A percentile compares a stretch with the other conserved stretches of the same genome.
Conservation (phyloP, 2,797 vertebrate species). For the Huso huso region DNA sequence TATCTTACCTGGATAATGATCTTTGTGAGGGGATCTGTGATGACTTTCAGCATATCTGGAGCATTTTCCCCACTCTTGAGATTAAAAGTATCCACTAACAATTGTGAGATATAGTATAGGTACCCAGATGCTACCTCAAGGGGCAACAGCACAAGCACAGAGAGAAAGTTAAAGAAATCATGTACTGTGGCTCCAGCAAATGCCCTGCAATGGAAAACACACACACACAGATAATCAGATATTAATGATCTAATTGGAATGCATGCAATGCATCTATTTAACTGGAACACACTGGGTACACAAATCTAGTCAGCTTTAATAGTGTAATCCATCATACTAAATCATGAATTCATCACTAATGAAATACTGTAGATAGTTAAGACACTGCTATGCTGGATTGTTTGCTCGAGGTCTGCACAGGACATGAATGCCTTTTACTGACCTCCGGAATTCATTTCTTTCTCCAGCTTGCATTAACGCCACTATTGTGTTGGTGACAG, state of each 20-base stretch:
- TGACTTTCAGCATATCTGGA: constrained; percentile 86
- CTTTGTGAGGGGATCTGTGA: constrained; percentile 87
- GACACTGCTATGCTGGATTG: too few species aligned
- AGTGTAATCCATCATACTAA: too few species aligned
- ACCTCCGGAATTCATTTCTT: constrained; percentile 92
- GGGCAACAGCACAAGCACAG: constrained; percentile 78
- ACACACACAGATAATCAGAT: too few species aligned
- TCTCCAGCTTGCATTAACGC: constrained; percentile 93
- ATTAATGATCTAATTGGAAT: not conserved
- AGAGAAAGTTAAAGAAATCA: constrained; percentile 97
- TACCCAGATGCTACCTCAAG: constrained; percentile 74
- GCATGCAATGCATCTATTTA: too few species aligned
- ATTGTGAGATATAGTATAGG: constrained; percentile 68
- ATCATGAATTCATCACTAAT: too few species aligned
- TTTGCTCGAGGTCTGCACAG: too few species aligned
- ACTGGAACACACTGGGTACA: too few species aligned
- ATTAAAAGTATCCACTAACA: constrained; percentile 72
- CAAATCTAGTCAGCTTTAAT: too few species aligned
- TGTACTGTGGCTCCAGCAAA: constrained; percentile 92
- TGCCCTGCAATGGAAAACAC: constrained; percentile 55
- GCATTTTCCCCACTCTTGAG: constrained; percentile 78
- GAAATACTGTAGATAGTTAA: too few species aligned
- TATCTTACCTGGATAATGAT: constrained; percentile 79
- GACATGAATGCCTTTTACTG: constrained; percentile 15
- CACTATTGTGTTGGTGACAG: constrained; percentile 93